Evolutionary conservation across 2,797 vertebrate genomes (phyloP), one percentile per base, ranked within the genome.

Genomic region (Gobionotothen gibberifrons): DNA sequence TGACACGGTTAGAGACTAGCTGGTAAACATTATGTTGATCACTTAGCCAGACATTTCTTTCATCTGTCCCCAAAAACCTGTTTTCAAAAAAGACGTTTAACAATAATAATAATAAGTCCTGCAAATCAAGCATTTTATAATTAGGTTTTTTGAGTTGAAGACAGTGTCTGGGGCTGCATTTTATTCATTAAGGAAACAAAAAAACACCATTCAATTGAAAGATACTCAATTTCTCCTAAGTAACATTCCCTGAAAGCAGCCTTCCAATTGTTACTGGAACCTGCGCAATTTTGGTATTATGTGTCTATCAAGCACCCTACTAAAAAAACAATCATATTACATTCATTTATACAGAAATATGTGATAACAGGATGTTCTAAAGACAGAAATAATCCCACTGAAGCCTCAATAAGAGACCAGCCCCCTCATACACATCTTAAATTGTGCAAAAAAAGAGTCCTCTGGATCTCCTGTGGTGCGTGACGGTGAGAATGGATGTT

Each of bases 401-500:
- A 36, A 36, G 32, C 32, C 32, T 36, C 8, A 36, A 36, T 36
- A 9, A 36, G 32, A 9, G 8, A 46, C 21, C 42, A 48, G 4
- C 15, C 16, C 5, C 15, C 21, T 69, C 39, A 0, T 42, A 69
- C 53, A 26, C 57, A 56, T 52, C 40, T 32, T 60, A 6, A 54
- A 49, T 21, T 47, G 0, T 11, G 53, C 32, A 47, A 36, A 54
- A 47, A 9, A 36, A 36, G 61, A 69, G 42, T 51, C 49, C 43
- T 64, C 32, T 47, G 42, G 59, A 47, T 63, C 22, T 43, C 60
- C 63, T 1, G 0, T 40, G 32, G 54, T 54, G 57, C 32, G 55
- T 47, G 32, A 36, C 7, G 2, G 65, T 46, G 69, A 85, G 59
- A 62, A 22, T 53, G 57, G 76, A 58, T 9, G 9, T 59, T 21